phyloP scores from a whole-genome alignment of 1,140 invertebrate species.

The Lamellibrachia luymesi region DNA sequence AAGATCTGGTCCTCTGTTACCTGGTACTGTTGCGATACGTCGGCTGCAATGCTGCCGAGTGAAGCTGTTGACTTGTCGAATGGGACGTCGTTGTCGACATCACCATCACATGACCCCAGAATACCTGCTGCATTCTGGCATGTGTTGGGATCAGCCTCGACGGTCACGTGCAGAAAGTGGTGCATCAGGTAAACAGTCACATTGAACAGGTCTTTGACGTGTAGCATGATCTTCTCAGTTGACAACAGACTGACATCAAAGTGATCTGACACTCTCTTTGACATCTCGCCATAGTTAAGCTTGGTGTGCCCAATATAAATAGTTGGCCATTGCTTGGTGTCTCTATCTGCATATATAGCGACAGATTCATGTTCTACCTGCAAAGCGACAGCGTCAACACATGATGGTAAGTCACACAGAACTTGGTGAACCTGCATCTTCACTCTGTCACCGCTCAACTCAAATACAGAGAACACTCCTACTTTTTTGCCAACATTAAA shows the following conservation, averaged over 20 bases:
- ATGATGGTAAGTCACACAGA: not conserved
- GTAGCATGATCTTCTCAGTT: not conserved
- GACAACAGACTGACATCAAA: not conserved
- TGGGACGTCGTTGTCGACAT: slow-evolving; percentile 14
- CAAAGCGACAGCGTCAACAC: slow-evolving; percentile 10
- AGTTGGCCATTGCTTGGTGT: not conserved
- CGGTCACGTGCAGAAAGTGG: slow-evolving; percentile 18
- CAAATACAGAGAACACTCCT: slow-evolving; percentile 31
- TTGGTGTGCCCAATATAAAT: not conserved
- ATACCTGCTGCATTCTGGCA: slow-evolving; percentile 30
- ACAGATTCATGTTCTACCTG: not conserved
- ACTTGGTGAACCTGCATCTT: slow-evolving; percentile 29
- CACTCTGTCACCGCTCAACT: slow-evolving; percentile 11
- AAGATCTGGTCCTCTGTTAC: not conserved
- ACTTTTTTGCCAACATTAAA: slow-evolving; percentile 24
- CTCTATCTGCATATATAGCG: slow-evolving; percentile 8
- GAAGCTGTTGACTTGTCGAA: not conserved
- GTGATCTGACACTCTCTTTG: not conserved
- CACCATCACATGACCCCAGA: slow-evolving; percentile 28
- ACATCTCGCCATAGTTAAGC: not conserved
- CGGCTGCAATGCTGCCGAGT: not conserved
- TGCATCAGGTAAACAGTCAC: not conserved
- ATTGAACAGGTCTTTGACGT: not conserved
- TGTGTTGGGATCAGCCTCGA: slow-evolving; percentile 8
- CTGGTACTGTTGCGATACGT: not conserved